These are phyloP conservation scores for Hydractinia echinata DNA, from an alignment of 30 jellyfish, hydroid and myxozoan species.

Conservation along the genomic window DNA sequence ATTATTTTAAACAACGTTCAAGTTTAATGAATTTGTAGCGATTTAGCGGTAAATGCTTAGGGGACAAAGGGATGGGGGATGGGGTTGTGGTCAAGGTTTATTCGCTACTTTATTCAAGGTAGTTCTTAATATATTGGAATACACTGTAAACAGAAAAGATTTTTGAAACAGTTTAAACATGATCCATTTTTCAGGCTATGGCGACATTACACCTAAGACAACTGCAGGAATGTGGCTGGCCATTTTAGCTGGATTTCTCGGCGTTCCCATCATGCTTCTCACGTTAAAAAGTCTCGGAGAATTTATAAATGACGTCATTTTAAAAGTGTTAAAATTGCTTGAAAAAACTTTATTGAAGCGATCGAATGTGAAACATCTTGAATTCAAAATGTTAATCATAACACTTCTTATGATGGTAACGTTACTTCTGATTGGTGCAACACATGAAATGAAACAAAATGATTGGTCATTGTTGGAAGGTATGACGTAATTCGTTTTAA, in stretches of 20 bases:
- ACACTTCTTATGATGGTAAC: background rate
- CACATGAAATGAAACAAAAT: background rate
- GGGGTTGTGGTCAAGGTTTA: background rate
- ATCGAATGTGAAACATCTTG: background rate
- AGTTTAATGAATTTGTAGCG: background rate
- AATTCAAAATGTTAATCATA: background rate
- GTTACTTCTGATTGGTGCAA: background rate
- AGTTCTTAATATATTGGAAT: background rate
- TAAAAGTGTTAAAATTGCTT: background rate
- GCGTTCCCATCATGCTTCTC: slow-evolving; percentile 11
- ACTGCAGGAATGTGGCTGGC: slow-evolving; percentile 1
- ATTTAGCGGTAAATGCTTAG: background rate
- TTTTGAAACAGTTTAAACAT: background rate
- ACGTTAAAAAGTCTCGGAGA: slow-evolving; percentile 12
- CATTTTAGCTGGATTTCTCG: slow-evolving; percentile 5
- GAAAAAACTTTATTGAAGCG: background rate
- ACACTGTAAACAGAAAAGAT: background rate
- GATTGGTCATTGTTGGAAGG: slow-evolving; percentile 10
- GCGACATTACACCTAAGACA: slow-evolving; percentile 1
- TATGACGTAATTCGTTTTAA: background rate
- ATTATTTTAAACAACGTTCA: background rate
- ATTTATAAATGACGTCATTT: background rate
- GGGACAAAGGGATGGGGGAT: background rate
- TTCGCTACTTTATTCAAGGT: too few relatives aligned
- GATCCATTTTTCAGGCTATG: background rate